phyloP scores from a whole-genome alignment of 2,888 invertebrate species.

The Bursaphelenchus okinawaensis region DNA sequence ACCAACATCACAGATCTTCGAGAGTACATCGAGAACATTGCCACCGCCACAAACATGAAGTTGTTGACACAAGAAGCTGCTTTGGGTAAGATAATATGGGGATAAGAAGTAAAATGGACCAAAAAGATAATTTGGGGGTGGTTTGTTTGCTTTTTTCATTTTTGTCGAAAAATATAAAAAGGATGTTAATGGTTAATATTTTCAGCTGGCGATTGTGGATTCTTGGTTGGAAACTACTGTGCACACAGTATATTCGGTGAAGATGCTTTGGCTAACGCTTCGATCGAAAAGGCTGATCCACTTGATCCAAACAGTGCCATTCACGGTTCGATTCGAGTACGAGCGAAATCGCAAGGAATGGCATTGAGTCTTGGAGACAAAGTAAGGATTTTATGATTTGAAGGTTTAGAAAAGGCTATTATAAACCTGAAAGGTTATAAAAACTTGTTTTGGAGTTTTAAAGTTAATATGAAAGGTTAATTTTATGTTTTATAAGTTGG shows the following conservation, averaged over 20 bases:
- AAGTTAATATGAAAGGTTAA: too few species aligned
- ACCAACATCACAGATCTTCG: slow-evolving; percentile 83
- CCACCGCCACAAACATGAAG: slow-evolving; percentile 95
- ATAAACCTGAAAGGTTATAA: neutral
- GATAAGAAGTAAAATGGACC: slow-evolving; percentile 4
- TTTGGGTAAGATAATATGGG: slow-evolving; percentile 63
- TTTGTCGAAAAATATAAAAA: neutral
- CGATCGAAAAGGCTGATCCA: slow-evolving; percentile 75
- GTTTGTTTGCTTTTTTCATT: neutral
- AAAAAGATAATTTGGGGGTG: too few species aligned
- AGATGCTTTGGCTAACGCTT: slow-evolving; percentile 95
- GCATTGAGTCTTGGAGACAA: slow-evolving; percentile 96
- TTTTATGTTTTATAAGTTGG: too few species aligned
- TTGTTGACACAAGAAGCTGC: slow-evolving; percentile 82
- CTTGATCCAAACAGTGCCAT: slow-evolving; percentile 71
- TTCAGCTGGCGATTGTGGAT: slow-evolving; percentile 81
- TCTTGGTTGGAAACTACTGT: slow-evolving; percentile 99
- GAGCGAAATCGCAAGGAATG: slow-evolving; percentile 99
- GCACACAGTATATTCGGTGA: slow-evolving; percentile 72
- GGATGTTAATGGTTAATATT: neutral
- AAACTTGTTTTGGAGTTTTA: neutral
- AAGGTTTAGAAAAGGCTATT: neutral
- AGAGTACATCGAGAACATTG: slow-evolving; percentile 83
- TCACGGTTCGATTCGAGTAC: slow-evolving; percentile 89
- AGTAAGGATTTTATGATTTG: slow-evolving; percentile 34